Percentiles rank a stretch among this genome's conserved stretches.
These are phyloP conservation scores for Fringilla coelebs DNA, from an alignment of 2,797 vertebrate genomes.

Conservation along the genomic window DNA sequence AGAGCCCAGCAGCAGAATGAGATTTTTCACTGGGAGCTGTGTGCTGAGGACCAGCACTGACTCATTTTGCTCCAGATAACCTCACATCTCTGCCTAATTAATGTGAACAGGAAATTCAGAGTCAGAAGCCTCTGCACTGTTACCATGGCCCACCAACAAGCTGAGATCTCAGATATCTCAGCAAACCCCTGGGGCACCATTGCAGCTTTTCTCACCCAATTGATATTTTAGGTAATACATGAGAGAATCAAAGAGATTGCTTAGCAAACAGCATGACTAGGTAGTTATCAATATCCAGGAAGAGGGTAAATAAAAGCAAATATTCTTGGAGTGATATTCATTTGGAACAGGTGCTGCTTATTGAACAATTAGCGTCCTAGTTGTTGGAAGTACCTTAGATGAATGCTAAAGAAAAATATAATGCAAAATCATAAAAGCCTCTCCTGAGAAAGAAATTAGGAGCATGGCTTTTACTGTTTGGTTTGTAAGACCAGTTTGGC, in stretches of 20 bases:
- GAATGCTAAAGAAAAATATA: background rate
- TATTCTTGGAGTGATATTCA: background rate
- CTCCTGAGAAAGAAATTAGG: background rate
- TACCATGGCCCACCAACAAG: background rate
- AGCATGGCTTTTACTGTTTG: background rate
- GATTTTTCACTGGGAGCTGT: background rate
- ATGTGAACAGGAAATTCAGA: background rate
- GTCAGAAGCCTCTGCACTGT: background rate
- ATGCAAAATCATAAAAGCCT: background rate
- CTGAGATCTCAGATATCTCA: background rate
- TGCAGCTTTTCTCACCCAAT: background rate
- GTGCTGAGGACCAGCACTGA: background rate
- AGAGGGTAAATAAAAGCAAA: background rate
- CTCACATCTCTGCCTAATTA: background rate
- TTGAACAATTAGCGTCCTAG: background rate
- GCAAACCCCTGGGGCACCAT: background rate
- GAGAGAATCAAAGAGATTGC: background rate
- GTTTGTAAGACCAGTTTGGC: background rate
- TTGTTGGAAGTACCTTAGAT: background rate
- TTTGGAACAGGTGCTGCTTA: background rate
- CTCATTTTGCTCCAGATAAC: background rate
- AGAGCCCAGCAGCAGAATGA: background rate
- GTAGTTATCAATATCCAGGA: background rate
- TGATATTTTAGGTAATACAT: background rate
- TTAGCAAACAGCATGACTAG: background rate